Conservation (phyloP, 2,888 invertebrate genomes). For the Molorchus minor region DNA sequence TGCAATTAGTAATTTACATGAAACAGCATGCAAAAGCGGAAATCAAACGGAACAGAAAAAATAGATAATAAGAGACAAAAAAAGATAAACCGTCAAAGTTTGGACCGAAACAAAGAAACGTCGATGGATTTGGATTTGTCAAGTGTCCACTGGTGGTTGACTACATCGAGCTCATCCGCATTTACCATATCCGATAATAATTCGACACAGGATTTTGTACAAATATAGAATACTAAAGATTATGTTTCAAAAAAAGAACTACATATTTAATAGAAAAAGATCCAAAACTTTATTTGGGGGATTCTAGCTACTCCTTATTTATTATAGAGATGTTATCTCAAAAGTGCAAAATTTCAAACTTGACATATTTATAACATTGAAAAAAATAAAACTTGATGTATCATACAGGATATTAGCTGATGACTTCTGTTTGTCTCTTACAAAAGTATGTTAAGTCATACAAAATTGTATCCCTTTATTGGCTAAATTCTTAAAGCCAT, state of each 20-base stretch:
- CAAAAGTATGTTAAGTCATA: conserved; percentile 2
- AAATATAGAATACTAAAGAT: conserved; percentile 9
- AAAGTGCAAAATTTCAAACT: conserved; percentile 12
- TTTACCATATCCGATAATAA: conserved; percentile 6
- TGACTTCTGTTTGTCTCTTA: conserved; percentile 4
- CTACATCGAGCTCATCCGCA: background rate
- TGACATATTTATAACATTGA: conserved; percentile 10
- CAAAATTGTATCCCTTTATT: conserved; percentile 1
- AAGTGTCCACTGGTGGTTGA: background rate
- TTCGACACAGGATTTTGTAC: background rate
- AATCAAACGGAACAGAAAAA: background rate
- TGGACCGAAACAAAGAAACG: background rate
- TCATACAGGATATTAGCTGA: background rate
- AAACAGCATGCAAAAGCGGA: conserved; percentile 1
- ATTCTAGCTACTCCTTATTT: conserved; percentile 5
- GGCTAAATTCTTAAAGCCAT: background rate
- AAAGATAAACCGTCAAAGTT: background rate
- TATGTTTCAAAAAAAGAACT: background rate
- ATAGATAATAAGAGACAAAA: background rate
- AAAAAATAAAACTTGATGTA: conserved; percentile 7
- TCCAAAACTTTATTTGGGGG: background rate
- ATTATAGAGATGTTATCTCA: conserved; percentile 8
- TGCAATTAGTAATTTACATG: background rate
- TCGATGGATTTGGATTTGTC: background rate
- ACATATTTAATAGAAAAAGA: background rate